phyloP scores from a whole-genome alignment of 2,888 invertebrate species.

The Caenorhabditis sp. region DNA sequence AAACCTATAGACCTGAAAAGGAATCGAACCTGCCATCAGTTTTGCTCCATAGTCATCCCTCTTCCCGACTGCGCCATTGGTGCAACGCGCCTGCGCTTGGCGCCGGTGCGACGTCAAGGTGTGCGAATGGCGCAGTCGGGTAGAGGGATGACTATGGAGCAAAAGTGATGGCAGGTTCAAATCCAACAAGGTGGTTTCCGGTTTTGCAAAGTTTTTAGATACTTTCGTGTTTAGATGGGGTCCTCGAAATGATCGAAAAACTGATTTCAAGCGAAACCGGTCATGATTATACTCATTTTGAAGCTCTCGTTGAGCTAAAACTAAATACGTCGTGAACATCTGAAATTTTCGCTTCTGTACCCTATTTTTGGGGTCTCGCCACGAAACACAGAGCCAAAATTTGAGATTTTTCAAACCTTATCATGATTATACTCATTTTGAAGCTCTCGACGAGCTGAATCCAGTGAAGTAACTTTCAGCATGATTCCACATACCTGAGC shows the following conservation, averaged over 20 bases:
- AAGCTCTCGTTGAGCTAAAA: too few species aligned
- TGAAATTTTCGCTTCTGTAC: too few species aligned
- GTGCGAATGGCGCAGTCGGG: not conserved
- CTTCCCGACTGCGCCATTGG: slow-evolving; percentile 4
- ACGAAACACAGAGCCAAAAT: too few species aligned
- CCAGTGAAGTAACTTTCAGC: not conserved
- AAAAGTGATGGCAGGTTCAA: not conserved
- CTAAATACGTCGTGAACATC: too few species aligned
- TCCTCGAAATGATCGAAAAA: too few species aligned
- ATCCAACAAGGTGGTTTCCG: too few species aligned
- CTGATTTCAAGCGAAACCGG: too few species aligned
- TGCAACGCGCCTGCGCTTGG: not conserved
- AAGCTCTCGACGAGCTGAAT: not conserved
- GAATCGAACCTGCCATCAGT: not conserved
- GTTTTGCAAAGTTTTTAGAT: too few species aligned
- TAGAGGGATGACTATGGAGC: not conserved
- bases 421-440: not conserved
- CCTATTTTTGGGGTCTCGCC: too few species aligned
- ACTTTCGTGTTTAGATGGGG: too few species aligned
- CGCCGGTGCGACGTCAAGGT: not conserved
- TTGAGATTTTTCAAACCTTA: too few species aligned
- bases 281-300: too few species aligned
- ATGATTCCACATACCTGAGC: not conserved
- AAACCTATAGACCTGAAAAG: not conserved
- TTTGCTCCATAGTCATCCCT: slow-evolving; percentile 2